Base-by-base conservation (phyloP, 2,797 vertebrate species). In the Simalia tracyae region DNA sequence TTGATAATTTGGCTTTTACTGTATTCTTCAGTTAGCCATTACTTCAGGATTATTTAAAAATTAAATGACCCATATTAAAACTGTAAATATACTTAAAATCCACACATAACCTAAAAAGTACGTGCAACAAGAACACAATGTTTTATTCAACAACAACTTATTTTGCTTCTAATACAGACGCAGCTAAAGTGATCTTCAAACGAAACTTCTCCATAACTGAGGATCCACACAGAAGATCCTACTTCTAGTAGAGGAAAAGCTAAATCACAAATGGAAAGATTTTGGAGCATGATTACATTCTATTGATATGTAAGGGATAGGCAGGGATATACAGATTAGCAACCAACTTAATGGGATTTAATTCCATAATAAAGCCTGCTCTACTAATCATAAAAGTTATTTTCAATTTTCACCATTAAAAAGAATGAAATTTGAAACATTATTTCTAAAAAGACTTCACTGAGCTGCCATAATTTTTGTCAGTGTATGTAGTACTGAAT, bases 391-490 rank as follows among this genome's bases (percentile, higher is more conserved):
- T 24, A 60, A 88, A 64, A 76, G 42, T 94, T 92, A 92, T 81
- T 92, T 95, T 88, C 92, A 31, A 86, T 87, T 93, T 96, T 88
- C 42, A 92, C 94, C 9, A 72, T 95, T 87, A 93, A 95, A 92
- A 12, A 93, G 92, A 93, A 94, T 95, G 94, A 87, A 97, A 97
- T 98, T 91, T 96, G 95, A 94, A 95, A 92, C 92, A 93, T 94
- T 92, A 96, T 95, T 95, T 97, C 97, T 98, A 98, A 97, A 94
- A 97, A 90, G 89, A 96, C 96, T 98, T 99, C 98, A 99, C 97
- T 99, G 98, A 99, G 98, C 98, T 99, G 98, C 98, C 99, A 99
- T 98, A 98, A 97, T 98, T 98, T 98, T 97, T 96, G 97, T 98
- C 97, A 98, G 97, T 98, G 94, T 98, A 98, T 98, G 98, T 98